Percentiles rank a stretch among this genome's conserved stretches.
These are phyloP conservation scores for Spinus olivaceus DNA, from an alignment of 2,797 vertebrate species.

Conservation along the genomic window DNA sequence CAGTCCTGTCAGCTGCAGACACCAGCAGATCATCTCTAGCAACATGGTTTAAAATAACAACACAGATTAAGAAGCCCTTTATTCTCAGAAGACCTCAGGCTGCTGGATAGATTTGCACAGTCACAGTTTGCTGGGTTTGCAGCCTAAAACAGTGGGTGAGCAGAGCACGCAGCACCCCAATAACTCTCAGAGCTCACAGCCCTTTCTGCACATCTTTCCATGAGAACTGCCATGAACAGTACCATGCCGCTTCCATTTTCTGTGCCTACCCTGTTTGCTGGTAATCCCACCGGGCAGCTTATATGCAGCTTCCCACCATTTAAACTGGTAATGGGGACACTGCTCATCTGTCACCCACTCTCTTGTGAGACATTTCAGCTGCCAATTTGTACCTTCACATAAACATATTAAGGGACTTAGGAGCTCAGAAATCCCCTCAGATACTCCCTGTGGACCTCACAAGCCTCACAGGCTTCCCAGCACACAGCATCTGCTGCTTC, in stretches of 20 bases:
- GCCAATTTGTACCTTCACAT: neutral
- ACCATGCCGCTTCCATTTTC: accelerated
- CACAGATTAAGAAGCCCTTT: neutral
- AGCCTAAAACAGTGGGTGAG: neutral
- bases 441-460: neutral
- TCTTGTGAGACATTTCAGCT: neutral
- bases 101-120: neutral
- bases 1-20: neutral
- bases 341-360: accelerated
- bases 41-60: neutral
- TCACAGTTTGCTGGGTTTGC: neutral
- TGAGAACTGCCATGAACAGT: accelerated
- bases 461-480: accelerated
- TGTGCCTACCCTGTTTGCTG: neutral
- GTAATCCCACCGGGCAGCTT: accelerated
- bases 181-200: accelerated
- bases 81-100: neutral
- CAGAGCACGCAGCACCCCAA: accelerated
- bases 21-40: neutral
- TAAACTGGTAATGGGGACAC: neutral
- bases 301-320: neutral
- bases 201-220: neutral
- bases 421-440: neutral
- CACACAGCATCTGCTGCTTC: neutral
- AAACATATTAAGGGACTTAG: accelerated